Percentiles rank a stretch among this genome's conserved stretches.
Conservation (phyloP, 1,140 invertebrate genomes). For the Trigoniulus corallinus region DNA sequence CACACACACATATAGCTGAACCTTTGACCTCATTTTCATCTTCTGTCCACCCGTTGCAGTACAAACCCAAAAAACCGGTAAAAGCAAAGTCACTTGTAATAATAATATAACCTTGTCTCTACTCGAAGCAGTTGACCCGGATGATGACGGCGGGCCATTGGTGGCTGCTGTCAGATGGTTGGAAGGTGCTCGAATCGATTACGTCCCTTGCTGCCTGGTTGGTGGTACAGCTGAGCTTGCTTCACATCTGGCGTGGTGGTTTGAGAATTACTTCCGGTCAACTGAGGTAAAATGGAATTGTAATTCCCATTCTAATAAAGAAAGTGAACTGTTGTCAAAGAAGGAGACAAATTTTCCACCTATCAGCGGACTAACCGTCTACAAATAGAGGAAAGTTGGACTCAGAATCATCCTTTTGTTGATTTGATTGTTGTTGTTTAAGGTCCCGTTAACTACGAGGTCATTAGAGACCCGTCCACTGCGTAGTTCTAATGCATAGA, state of each 20-base stretch:
- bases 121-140: neutral
- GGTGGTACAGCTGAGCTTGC: conserved; percentile 14
- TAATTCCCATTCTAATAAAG: conserved; percentile 24
- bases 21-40: too few relatives aligned
- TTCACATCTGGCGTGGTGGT: conserved; percentile 15
- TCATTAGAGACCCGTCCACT: too few relatives aligned
- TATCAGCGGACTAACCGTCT: neutral
- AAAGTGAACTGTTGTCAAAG: neutral
- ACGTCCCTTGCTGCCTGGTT: conserved; percentile 13
- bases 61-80: too few relatives aligned
- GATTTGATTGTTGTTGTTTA: too few relatives aligned
- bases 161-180: conserved; percentile 37
- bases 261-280: conserved; percentile 24
- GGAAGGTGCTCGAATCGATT: conserved; percentile 42
- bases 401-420: too few relatives aligned
- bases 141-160: neutral
- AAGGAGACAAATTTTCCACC: too few relatives aligned
- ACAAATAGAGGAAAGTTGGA: conserved; percentile 49
- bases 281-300: conserved; percentile 17
- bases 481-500: too few relatives aligned
- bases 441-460: too few relatives aligned
- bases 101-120: neutral
- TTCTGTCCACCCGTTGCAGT: too few relatives aligned
- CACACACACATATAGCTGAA: too few relatives aligned
- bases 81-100: conserved; percentile 1